A percentile compares a stretch with the other conserved stretches of the same genome.
These are phyloP conservation scores for Drosophila ironensis DNA, from an alignment of 1,140 invertebrate species.

Conservation along the genomic window DNA sequence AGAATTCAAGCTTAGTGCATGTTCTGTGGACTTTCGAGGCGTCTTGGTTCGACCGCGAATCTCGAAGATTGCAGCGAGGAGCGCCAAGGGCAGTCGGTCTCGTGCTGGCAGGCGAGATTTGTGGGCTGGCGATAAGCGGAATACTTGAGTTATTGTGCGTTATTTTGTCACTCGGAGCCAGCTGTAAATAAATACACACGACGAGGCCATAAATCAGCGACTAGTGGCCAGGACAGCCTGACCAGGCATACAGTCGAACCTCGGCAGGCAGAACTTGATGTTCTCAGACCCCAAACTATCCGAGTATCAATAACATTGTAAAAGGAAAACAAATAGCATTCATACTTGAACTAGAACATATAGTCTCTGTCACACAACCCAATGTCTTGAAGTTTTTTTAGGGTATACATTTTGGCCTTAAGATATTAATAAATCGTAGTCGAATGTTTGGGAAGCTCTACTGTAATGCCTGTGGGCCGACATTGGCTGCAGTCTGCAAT, in stretches of 20 bases:
- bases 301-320: no score
- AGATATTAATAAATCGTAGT: no score
- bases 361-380: no score
- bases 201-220: conserved; percentile 65
- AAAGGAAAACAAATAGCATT: no score
- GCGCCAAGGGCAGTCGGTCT: conserved; percentile 10
- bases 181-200: conserved; percentile 63
- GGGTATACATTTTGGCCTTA: no score
- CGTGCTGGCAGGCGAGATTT: conserved; percentile 46
- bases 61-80: conserved; percentile 8
- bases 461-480: not conserved
- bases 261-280: not conserved
- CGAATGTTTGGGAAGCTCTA: conserved; percentile 1
- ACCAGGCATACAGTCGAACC: not conserved
- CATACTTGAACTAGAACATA: no score
- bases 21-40: not conserved
- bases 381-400: no score
- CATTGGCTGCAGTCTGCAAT: not conserved
- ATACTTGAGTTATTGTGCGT: conserved; percentile 71
- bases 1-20: not conserved
- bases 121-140: conserved; percentile 57
- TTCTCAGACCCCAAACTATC: no score
- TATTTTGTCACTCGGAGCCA: conserved; percentile 61
- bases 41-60: not conserved
- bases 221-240: conserved; percentile 14